Evolutionary conservation across 2,888 invertebrate species (phyloP), one percentile per base, ranked within the genome.

Genomic region (Sarcophaga caerulescens): DNA sequence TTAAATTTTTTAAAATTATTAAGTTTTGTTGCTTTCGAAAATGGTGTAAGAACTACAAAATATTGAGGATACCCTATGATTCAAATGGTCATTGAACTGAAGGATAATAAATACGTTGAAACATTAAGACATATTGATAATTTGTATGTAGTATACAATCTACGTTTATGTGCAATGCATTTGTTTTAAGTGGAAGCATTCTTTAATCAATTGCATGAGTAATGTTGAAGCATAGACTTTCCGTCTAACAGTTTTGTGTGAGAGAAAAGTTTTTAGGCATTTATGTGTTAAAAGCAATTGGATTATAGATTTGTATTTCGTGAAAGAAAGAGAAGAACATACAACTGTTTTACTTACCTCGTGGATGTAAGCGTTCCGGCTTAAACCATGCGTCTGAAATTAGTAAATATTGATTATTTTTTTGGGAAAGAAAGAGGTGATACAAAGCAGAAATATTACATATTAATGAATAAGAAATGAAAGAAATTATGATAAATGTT

Each of bases 301-400:
- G 57, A 21, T 47, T 84, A 25, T 45, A 44, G 23, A 52, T 17
- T 10, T 23, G 63, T 70, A 75, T 69, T 63, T 45, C 25, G 45
- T 19, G 23, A 62, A 17, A 62, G 65, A 70, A 44, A 84, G 63
- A 82, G 35, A 57, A 52, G 52, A 35, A 69, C 63, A 63, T 45
- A 69, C 2, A 79, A 70, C 2, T 63, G 17, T 25, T 21, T 82
- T 65, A 94, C 96, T 96, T 96, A 97, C 97, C 97, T 96, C 95
- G 96, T 90, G 97, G 97, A 94, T 97, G 96, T 94, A 97, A 96
- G 94, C 97, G 96, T 94, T 97, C 97, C 92, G 97, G 97, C 94
- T 97, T 97, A 95, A 97, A 97, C 97, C 97, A 97, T 94, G 97
- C 96, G 96, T 97, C 97, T 97, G 97, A 92, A 97, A 92, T 91